These are phyloP conservation scores for Cosmorhoe ocellata DNA, from an alignment of 2,888 invertebrate genomes.

Conservation along the genomic window DNA sequence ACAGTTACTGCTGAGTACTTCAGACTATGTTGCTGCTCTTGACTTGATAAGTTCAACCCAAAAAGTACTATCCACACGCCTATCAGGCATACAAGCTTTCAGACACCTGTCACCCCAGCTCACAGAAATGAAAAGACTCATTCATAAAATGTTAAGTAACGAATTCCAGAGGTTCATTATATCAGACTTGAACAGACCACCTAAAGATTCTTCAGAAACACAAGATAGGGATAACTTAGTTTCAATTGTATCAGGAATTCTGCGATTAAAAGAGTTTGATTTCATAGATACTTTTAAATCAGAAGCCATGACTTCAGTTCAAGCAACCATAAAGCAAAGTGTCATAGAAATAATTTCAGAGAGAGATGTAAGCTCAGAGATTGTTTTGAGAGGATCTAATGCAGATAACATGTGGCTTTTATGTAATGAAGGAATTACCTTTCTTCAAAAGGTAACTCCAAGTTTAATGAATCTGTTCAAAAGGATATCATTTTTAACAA, in stretches of 20 bases:
- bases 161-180: slow-evolving; percentile 97
- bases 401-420: slow-evolving; percentile 79
- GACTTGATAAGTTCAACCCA: slow-evolving; percentile 98
- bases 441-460: slow-evolving; percentile 85
- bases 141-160: slow-evolving; percentile 97
- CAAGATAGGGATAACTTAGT: slow-evolving; percentile 93
- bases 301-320: slow-evolving; percentile 94
- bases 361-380: slow-evolving; percentile 71
- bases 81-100: slow-evolving; percentile 96
- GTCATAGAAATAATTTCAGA: slow-evolving; percentile 87
- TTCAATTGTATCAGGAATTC: slow-evolving; percentile 94
- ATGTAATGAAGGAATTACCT: slow-evolving; percentile 86
- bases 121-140: slow-evolving; percentile 96
- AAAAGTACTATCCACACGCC: slow-evolving; percentile 93
- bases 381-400: slow-evolving; percentile 71
- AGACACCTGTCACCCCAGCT: slow-evolving; percentile 97
- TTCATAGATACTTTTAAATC: slow-evolving; percentile 94
- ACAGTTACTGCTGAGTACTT: slow-evolving; percentile 95
- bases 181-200: slow-evolving; percentile 93
- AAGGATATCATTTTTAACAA: slow-evolving; percentile 88
- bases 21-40: slow-evolving; percentile 98
- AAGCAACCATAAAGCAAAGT: slow-evolving; percentile 94
- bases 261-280: slow-evolving; percentile 92
- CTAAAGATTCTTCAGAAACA: slow-evolving; percentile 80
- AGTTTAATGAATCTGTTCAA: slow-evolving; percentile 86